Percentiles rank a stretch among this genome's conserved stretches.
These are phyloP conservation scores for Machaerirhynchus nigripectus DNA, from an alignment of 2,113 vertebrate genomes.

Conservation along the genomic window DNA sequence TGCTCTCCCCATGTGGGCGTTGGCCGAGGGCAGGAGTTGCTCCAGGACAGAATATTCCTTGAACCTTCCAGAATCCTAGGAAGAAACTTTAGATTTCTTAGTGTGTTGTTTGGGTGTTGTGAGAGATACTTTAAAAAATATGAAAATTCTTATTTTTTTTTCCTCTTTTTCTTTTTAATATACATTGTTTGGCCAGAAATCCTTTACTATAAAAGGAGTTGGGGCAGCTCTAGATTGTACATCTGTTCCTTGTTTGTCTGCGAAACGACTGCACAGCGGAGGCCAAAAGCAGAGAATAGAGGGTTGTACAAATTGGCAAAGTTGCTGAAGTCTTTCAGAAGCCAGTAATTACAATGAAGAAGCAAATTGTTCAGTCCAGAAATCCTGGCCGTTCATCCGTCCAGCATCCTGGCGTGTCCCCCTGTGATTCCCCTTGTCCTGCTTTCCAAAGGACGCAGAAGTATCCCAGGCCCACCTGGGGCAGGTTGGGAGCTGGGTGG, in stretches of 20 bases:
- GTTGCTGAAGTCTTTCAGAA: constrained; percentile 30
- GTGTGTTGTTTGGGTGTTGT: not conserved
- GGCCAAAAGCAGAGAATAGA: constrained; percentile 52
- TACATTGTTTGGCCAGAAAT: constrained; percentile 1
- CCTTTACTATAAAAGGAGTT: constrained; percentile 43
- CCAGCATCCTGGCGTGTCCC: not conserved
- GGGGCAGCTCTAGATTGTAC: constrained; percentile 17
- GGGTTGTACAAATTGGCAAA: constrained; percentile 43
- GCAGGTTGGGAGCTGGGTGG: not conserved
- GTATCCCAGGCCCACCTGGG: rapidly evolving
- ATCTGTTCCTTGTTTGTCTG: constrained; percentile 59
- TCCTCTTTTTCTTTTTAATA: not conserved
- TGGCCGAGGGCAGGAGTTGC: not conserved
- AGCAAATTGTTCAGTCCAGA: constrained; percentile 31
- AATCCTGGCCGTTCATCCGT: not conserved
- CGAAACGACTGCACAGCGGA: not conserved
- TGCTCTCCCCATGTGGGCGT: rapidly evolving
- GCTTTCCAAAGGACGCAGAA: not conserved
- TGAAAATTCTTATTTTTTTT: not conserved
- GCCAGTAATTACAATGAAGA: constrained; percentile 41
- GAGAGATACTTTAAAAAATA: not conserved
- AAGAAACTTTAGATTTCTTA: not conserved
- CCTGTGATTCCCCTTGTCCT: not conserved
- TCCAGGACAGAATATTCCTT: not conserved
- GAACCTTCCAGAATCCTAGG: rapidly evolving